phyloP scores from a whole-genome alignment of 1,140 invertebrate genomes.

The Pygmarrhopalites habei region DNA sequence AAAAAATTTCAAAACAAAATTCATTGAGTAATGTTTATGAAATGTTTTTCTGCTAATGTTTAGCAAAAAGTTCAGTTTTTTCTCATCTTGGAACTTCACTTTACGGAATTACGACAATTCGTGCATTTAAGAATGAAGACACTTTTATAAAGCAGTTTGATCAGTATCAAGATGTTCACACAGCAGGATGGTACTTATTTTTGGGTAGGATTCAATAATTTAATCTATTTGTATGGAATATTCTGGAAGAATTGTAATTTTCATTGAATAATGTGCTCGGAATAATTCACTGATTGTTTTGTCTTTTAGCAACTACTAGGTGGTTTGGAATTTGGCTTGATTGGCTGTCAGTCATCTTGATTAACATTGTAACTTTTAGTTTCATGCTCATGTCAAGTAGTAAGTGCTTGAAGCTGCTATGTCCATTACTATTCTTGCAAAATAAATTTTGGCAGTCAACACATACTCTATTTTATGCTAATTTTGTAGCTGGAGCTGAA shows the following conservation, averaged over 20 bases:
- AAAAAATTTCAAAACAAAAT: not conserved
- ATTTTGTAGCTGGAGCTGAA: constrained; percentile 1
- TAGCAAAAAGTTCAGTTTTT: constrained; percentile 55
- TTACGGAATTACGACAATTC: constrained; percentile 58
- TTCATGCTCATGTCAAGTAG: constrained; percentile 58
- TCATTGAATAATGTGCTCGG: not conserved
- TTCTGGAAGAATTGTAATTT: not conserved
- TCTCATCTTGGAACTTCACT: constrained; percentile 58
- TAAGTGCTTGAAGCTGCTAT: constrained; percentile 37
- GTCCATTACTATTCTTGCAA: not conserved
- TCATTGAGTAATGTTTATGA: not conserved
- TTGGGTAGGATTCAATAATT: not conserved
- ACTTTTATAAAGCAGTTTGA: constrained; percentile 49
- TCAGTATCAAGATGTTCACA: constrained; percentile 30
- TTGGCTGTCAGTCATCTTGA: constrained; percentile 61
- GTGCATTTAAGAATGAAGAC: constrained; percentile 54
- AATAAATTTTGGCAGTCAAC: not conserved
- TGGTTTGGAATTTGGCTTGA: constrained; percentile 80
- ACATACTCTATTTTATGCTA: constrained; percentile 1
- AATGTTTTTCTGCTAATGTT: not conserved
- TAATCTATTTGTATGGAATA: not conserved
- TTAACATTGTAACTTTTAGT: constrained; percentile 62
- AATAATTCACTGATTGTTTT: not conserved
- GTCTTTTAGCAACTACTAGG: constrained; percentile 56
- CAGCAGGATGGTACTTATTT: constrained; percentile 21